Percentiles rank a stretch among this genome's conserved stretches.
phyloP scores from a whole-genome alignment of 1,140 invertebrate species.

The Acromyrmex heyeri region DNA sequence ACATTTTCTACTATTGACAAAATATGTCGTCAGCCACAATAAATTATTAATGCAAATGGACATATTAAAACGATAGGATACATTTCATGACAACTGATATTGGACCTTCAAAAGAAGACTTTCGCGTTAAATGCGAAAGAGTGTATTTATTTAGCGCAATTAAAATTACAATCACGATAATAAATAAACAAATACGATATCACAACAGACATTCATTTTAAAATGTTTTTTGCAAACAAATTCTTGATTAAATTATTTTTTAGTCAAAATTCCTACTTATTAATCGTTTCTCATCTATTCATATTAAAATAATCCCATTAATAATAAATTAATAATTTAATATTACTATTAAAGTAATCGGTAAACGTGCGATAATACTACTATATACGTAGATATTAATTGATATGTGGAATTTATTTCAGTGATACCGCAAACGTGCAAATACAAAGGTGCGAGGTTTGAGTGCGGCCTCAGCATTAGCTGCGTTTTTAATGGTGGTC shows the following conservation, averaged over 20 bases:
- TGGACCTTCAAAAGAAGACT: neutral
- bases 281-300: neutral
- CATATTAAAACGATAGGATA: neutral
- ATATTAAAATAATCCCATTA: neutral
- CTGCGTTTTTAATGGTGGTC: conserved; percentile 94
- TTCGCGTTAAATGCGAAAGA: neutral
- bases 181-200: neutral
- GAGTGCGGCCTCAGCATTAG: conserved; percentile 96
- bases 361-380: neutral
- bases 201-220: neutral
- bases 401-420: conserved; percentile 81
- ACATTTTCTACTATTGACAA: neutral
- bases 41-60: neutral
- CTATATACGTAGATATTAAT: neutral
- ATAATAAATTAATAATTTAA: no score
- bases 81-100: neutral
- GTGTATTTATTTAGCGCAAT: neutral
- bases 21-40: neutral
- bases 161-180: conserved; percentile 8
- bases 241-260: neutral
- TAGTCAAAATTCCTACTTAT: neutral
- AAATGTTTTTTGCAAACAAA: neutral
- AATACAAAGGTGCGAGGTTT: conserved; percentile 95
- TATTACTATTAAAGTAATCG: neutral
- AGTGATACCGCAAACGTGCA: conserved; percentile 97